Percentiles rank a stretch among this genome's conserved stretches.
phyloP scores from a whole-genome alignment of 2,113 vertebrate species.

The Psittacula cyanocephala region DNA sequence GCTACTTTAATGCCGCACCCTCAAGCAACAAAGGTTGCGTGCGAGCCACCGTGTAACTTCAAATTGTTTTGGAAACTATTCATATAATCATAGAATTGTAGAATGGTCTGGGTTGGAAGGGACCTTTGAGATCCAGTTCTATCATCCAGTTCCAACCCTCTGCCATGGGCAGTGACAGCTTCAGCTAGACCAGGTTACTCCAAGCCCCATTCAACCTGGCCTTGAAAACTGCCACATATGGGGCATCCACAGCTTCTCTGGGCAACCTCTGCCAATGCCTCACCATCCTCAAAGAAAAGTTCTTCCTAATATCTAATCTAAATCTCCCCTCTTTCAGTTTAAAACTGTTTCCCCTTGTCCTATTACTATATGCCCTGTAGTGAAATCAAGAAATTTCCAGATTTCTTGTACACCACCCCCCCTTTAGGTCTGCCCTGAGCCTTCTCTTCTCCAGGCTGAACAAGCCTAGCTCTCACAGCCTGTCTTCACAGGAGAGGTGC shows the following conservation, averaged over 20 bases:
- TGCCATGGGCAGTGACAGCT: background rate
- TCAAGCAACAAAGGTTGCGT: background rate
- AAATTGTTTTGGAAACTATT: background rate
- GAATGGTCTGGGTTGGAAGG: background rate
- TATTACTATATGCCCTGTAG: background rate
- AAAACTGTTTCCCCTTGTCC: background rate
- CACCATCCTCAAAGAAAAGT: background rate
- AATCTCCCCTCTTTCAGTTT: background rate
- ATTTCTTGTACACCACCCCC: background rate
- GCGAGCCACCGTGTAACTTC: background rate
- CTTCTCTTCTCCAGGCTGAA: background rate
- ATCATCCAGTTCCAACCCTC: background rate
- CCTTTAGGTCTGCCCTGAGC: background rate
- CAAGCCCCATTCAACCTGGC: background rate
- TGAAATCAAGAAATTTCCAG: background rate
- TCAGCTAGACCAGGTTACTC: background rate
- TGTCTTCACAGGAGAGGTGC: background rate
- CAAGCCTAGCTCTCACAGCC: background rate
- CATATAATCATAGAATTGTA: background rate
- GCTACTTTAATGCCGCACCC: background rate
- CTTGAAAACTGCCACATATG: background rate
- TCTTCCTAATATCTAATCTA: background rate
- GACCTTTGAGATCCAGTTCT: background rate
- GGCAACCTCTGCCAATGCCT: background rate
- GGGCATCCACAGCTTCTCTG: background rate